phyloP scores from a whole-genome alignment of 2,888 invertebrate genomes.

The Pomacea canaliculata region DNA sequence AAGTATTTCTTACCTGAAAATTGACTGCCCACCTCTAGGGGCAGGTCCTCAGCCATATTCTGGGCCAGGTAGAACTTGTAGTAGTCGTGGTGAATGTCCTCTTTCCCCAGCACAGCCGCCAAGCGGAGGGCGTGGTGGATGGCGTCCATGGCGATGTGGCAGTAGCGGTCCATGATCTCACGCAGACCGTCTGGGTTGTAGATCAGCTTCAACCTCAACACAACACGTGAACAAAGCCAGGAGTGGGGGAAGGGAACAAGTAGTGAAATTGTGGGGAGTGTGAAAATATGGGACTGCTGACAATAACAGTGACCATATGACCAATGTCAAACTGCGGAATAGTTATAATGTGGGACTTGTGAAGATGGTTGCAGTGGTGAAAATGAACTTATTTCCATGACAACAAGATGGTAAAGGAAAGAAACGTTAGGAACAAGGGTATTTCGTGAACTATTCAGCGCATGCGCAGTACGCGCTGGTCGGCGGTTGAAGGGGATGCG shows the following conservation, averaged over 20 bases:
- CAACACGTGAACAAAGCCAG: not conserved
- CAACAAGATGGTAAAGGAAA: no score
- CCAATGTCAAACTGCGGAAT: no score
- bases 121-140: slow-evolving; percentile 26
- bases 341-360: no score
- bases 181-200: slow-evolving; percentile 33
- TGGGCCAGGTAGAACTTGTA: slow-evolving; percentile 25
- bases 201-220: slow-evolving; percentile 30
- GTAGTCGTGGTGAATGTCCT: slow-evolving; percentile 23
- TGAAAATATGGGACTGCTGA: not conserved
- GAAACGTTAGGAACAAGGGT: no score
- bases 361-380: no score
- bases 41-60: slow-evolving; percentile 19
- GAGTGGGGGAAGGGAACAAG: not conserved
- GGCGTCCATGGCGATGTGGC: slow-evolving; percentile 34
- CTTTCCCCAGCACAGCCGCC: not conserved
- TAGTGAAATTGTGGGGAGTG: not conserved
- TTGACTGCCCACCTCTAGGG: slow-evolving; percentile 21
- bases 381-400: no score
- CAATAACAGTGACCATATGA: no score
- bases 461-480: no score
- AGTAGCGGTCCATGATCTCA: slow-evolving; percentile 34
- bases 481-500: no score
- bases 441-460: no score
- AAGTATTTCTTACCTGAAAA: slow-evolving; percentile 26